Percentiles rank a stretch among this genome's conserved stretches.
Conservation (phyloP, 2,888 invertebrate species). For the Antheraea yamamai region DNA sequence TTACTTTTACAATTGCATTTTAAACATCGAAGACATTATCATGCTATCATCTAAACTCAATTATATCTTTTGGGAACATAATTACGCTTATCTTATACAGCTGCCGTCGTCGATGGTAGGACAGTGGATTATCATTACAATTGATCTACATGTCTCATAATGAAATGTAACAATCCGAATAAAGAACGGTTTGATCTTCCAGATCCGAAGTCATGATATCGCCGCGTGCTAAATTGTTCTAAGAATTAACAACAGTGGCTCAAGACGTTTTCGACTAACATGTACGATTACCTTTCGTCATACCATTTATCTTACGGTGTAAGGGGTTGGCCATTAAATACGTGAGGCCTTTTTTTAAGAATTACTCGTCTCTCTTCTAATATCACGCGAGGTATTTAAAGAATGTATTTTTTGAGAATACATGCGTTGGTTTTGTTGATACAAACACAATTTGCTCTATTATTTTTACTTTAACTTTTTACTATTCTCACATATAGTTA, state of each 20-base stretch:
- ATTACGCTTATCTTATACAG: conserved; percentile 5
- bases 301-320: not conserved
- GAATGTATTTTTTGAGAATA: no score
- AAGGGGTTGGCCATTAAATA: not conserved
- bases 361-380: no score
- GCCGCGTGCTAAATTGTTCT: not conserved
- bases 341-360: no score
- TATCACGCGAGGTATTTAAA: no score
- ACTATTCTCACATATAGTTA: no score
- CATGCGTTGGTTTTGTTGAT: no score
- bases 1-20: not conserved
- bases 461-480: no score
- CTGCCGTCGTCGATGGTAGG: not conserved
- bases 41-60: not conserved
- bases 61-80: conserved; percentile 9
- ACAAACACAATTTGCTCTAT: no score
- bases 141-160: not conserved
- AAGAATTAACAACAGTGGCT: not conserved
- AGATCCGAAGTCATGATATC: not conserved
- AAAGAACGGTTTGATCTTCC: not conserved
- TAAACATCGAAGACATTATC: conserved; percentile 8
- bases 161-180: not conserved
- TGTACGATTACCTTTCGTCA: not conserved
- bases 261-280: not conserved
- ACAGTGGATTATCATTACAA: conserved; percentile 3